phyloP scores from a whole-genome alignment of 2,888 invertebrate genomes.

The Drosophila longiperda region DNA sequence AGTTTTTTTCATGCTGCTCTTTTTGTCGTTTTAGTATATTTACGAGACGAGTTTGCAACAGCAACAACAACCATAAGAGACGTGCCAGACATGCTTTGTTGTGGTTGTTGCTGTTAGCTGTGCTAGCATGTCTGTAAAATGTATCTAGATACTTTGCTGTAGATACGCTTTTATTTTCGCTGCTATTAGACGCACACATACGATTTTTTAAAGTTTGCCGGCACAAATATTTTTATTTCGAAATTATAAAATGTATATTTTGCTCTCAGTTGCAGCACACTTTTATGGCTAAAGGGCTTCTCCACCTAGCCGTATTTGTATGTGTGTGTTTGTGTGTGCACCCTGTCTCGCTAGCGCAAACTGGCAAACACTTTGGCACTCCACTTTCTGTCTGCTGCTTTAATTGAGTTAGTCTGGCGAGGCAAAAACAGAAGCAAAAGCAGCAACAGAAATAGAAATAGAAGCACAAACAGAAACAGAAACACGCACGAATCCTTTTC shows the following conservation, averaged over 20 bases:
- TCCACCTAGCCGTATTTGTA: slow-evolving; percentile 14
- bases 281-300: slow-evolving; percentile 46
- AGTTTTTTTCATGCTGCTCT: slow-evolving; percentile 34
- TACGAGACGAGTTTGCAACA: slow-evolving; percentile 63
- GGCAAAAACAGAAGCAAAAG: slow-evolving; percentile 43
- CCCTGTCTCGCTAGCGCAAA: slow-evolving; percentile 17
- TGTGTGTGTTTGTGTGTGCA: slow-evolving; percentile 1
- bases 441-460: slow-evolving; percentile 16
- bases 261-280: slow-evolving; percentile 18
- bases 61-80: slow-evolving; percentile 17
- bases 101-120: slow-evolving; percentile 40
- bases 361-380: slow-evolving; percentile 56
- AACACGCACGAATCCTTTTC: slow-evolving; percentile 39
- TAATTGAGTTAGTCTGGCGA: slow-evolving; percentile 78
- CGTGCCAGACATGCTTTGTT: slow-evolving; percentile 41
- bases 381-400: slow-evolving; percentile 74
- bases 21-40: slow-evolving; percentile 55
- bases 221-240: slow-evolving; percentile 46
- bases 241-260: slow-evolving; percentile 41
- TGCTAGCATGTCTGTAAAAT: slow-evolving; percentile 47
- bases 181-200: slow-evolving; percentile 21
- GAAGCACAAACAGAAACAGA: slow-evolving; percentile 20
- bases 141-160: slow-evolving; percentile 67
- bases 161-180: slow-evolving; percentile 37
- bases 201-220: slow-evolving; percentile 34